These are phyloP conservation scores for Brachyptera putata DNA, from an alignment of 2,888 invertebrate genomes.

Conservation along the genomic window DNA sequence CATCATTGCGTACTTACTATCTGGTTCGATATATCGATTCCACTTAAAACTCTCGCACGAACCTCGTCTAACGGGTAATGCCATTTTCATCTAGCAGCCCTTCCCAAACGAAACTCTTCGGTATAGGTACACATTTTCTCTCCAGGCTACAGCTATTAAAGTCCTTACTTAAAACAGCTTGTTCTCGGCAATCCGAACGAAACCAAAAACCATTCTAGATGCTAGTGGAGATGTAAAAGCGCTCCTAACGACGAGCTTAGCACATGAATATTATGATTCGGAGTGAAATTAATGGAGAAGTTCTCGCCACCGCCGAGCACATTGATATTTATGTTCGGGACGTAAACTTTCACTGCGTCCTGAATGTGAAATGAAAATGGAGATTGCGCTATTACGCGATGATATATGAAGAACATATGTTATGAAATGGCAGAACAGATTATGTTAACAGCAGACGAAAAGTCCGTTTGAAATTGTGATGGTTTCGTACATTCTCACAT, in stretches of 20 bases:
- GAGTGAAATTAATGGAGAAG: conserved; percentile 1
- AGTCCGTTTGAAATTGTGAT: no score
- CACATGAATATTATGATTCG: not conserved
- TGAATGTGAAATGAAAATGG: no score
- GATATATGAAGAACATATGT: no score
- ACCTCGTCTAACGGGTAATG: not conserved
- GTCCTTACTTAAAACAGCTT: conserved; percentile 10
- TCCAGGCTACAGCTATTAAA: conserved; percentile 1
- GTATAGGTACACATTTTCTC: not conserved
- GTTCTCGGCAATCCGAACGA: not conserved
- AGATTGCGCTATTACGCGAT: no score
- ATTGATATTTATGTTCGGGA: not conserved
- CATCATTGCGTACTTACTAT: conserved; percentile 11
- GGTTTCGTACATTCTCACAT: no score
- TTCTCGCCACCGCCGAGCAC: not conserved
- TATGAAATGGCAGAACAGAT: no score
- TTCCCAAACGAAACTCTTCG: not conserved
- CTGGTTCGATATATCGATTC: conserved; percentile 6
- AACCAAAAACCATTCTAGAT: conserved; percentile 4
- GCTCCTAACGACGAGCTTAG: conserved; percentile 2
- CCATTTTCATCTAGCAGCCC: not conserved
- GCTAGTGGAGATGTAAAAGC: not conserved
- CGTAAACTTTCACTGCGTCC: conserved; percentile 2
- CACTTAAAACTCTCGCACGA: not conserved
- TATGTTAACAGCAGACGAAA: no score